Evolutionary conservation across 2,888 invertebrate species (phyloP).

Genomic region (Zhengitettix transpicula): DNA sequence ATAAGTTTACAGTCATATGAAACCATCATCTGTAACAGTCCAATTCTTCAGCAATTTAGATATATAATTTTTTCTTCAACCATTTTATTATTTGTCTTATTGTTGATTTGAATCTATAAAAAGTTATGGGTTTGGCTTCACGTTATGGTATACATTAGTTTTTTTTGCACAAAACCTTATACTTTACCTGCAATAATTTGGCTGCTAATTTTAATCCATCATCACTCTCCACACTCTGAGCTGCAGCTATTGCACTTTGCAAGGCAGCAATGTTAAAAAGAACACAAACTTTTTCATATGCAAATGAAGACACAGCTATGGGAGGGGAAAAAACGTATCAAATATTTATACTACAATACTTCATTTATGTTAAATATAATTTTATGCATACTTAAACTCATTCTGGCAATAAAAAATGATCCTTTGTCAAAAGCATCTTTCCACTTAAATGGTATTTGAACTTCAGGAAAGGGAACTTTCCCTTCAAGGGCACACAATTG

Average conservation of each 20-base stretch:
- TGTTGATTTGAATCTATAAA: no score
- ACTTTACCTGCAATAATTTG: slow-evolving; percentile 66
- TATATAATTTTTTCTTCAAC: no score
- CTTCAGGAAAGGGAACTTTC: slow-evolving; percentile 87
- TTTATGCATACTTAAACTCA: slow-evolving; percentile 69
- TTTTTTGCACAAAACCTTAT: no score
- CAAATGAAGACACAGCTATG: slow-evolving; percentile 70
- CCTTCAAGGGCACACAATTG: slow-evolving; percentile 81
- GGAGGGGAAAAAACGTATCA: slow-evolving; percentile 9
- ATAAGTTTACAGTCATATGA: no score
- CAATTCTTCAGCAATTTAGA: no score
- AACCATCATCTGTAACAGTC: no score
- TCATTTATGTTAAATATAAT: slow-evolving; percentile 6
- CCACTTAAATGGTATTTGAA: slow-evolving; percentile 97
- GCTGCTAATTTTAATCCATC: slow-evolving; percentile 86
- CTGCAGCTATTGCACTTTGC: slow-evolving; percentile 73
- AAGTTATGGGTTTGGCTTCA: no score
- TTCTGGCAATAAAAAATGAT: slow-evolving; percentile 79
- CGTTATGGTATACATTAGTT: no score
- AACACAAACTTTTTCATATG: slow-evolving; percentile 87
- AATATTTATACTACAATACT: background rate
- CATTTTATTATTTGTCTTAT: no score
- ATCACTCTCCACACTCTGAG: slow-evolving; percentile 74
- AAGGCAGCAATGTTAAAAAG: slow-evolving; percentile 92
- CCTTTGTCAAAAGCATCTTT: slow-evolving; percentile 97